Evolutionary conservation across 2,888 invertebrate genomes (phyloP).

Genomic region (Hydriomena furcata): DNA sequence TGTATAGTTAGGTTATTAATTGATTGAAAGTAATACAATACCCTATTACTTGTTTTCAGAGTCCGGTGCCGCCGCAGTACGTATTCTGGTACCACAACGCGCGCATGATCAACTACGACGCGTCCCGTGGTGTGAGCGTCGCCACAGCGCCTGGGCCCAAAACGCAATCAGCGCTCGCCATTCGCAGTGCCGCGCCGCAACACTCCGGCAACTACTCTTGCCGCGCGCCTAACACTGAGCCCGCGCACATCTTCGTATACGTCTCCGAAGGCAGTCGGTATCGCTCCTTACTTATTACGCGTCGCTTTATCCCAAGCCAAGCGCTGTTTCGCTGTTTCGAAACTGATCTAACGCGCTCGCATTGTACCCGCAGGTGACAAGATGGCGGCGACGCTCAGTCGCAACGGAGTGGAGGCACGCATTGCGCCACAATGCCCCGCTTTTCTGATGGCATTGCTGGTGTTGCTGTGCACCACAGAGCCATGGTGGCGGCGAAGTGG

Average conservation of each 20-base stretch:
- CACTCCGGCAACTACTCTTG: slow-evolving; percentile 97
- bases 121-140: slow-evolving; percentile 91
- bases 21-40: no score
- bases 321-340: neutral
- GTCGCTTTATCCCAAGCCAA: no score
- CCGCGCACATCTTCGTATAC: slow-evolving; percentile 94
- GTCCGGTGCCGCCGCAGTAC: slow-evolving; percentile 96
- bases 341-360: neutral
- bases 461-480: slow-evolving; percentile 19
- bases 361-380: slow-evolving; percentile 88
- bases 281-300: neutral
- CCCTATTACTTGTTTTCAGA: slow-evolving; percentile 85
- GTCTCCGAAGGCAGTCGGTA: slow-evolving; percentile 92
- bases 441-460: neutral
- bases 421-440: slow-evolving; percentile 39
- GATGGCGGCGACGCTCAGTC: slow-evolving; percentile 94
- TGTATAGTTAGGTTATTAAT: no score
- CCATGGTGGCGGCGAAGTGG: slow-evolving; percentile 18
- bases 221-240: slow-evolving; percentile 94
- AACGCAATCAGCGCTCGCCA: slow-evolving; percentile 93
- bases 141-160: slow-evolving; percentile 92
- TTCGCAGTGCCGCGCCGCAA: slow-evolving; percentile 90
- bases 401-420: slow-evolving; percentile 79
- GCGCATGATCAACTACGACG: slow-evolving; percentile 97
- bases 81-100: slow-evolving; percentile 98